Evolutionary conservation across 1,140 invertebrate species (phyloP).

Genomic region (Diploscapter pachys): DNA sequence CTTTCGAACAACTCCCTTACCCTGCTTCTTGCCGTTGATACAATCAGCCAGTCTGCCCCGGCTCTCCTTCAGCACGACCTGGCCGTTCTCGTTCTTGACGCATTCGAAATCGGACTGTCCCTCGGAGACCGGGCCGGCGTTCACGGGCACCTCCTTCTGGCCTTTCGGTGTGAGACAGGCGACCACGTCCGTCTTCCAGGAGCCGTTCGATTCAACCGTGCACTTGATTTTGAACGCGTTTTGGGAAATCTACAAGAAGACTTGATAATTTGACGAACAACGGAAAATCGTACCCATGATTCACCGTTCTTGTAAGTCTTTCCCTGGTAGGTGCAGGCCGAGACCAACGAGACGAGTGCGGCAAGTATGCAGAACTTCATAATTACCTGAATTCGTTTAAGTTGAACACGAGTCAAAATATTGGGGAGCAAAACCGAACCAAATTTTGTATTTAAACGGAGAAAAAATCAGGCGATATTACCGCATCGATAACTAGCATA

Average conservation of each 20-base stretch:
- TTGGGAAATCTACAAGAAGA: neutral
- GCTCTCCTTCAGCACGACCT: slow-evolving; percentile 12
- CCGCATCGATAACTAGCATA: too few species aligned
- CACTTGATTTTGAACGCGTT: slow-evolving; percentile 19
- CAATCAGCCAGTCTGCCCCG: slow-evolving; percentile 6
- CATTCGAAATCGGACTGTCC: slow-evolving; percentile 19
- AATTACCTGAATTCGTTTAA: neutral
- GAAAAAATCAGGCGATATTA: too few species aligned
- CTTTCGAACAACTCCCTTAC: neutral
- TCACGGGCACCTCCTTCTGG: slow-evolving; percentile 4
- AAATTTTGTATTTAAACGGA: too few species aligned
- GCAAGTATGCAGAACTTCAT: neutral
- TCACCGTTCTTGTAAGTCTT: slow-evolving; percentile 13
- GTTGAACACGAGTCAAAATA: too few species aligned
- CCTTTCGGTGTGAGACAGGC: slow-evolving; percentile 7
- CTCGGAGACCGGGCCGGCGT: neutral
- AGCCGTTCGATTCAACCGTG: neutral
- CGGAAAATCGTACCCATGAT: slow-evolving; percentile 1
- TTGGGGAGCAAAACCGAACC: too few species aligned
- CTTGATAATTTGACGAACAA: neutral
- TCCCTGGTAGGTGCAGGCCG: neutral
- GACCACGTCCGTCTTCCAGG: slow-evolving; percentile 3
- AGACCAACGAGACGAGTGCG: neutral
- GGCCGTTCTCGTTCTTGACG: neutral
- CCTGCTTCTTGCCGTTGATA: neutral